Evolutionary conservation across 2,888 invertebrate genomes (phyloP), one percentile per base, ranked within the genome.

Genomic region (Dugesia japonica): DNA sequence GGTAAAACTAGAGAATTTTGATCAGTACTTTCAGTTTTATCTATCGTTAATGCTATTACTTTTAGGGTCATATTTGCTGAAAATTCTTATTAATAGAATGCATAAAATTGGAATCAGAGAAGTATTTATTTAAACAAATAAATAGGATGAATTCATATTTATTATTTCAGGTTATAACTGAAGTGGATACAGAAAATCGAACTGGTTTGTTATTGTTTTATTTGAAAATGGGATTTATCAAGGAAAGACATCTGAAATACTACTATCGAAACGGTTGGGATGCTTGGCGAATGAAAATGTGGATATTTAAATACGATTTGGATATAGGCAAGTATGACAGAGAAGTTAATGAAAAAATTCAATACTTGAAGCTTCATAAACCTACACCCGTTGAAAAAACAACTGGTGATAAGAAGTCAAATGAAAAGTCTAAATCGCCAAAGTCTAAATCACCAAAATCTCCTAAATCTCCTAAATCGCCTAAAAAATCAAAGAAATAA

Each of bases 171-270:
- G 56, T 56, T n/a, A 56, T 56, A 56, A 56, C 56, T 23, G 56
- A 56, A 56, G 56, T 23, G 4, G 56, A 56, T 56, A 56, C 56
- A 20, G 56, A 56, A 56, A 56, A 56, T 23, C n/a, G n/a, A 13
- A 13, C 56, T 7, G 56, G 56, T 4, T n/a, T 56, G 4, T 56
- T 56, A n/a, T 56, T 56, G n/a, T 56, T 56, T 56, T 56, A 56
- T 56, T 56, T 56, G n/a, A 56, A 56, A 56, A 56, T 56, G 56
- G 56, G 56, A 56, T 56, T 56, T 23, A 56, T 56, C 1, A 56
- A 56, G n/a, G 56, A 56, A 56, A 56, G 56, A n/a, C 56, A 56
- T n/a, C 17, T 56, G n/a, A 56, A 56, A 23, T 56, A 56, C 17
- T 56, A 56, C 56, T 56, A 20, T 23, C 4, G 56, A n/a, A 56